These are phyloP conservation scores for Graptemys geographica DNA, from an alignment of 2,797 vertebrate species.

Conservation along the genomic window DNA sequence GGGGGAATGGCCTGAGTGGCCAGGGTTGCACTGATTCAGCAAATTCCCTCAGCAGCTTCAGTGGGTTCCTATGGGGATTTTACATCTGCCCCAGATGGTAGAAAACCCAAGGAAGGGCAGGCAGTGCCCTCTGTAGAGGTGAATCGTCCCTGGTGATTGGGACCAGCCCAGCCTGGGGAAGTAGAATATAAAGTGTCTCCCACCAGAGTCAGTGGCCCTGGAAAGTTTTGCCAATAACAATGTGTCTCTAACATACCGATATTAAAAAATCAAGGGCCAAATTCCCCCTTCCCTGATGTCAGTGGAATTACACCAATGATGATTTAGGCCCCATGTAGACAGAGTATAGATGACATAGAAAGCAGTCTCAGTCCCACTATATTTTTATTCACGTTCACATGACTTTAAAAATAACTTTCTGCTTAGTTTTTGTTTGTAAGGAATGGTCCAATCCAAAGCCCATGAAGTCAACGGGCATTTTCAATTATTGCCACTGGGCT, in stretches of 20 bases:
- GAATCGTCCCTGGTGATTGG: neutral
- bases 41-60: neutral
- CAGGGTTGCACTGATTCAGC: neutral
- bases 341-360: neutral
- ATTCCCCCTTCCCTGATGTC: neutral
- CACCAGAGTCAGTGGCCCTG: neutral
- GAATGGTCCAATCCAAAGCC: neutral
- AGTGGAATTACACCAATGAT: neutral
- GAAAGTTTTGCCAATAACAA: neutral
- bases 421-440: neutral
- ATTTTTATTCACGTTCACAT: too few relatives aligned
- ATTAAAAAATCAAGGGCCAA: neutral
- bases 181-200: neutral
- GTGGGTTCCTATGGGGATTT: neutral
- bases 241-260: neutral
- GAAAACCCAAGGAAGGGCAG: neutral
- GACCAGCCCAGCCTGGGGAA: neutral
- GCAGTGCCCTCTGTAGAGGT: neutral
- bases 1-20: neutral
- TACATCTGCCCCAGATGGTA: neutral
- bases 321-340: neutral
- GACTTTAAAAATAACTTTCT: too few relatives aligned
- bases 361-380: too few relatives aligned
- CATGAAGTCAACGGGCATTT: neutral
- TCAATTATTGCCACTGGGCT: neutral